These are phyloP conservation scores for Polydrusus tereticollis DNA, from an alignment of 2,888 invertebrate genomes.

Conservation along the genomic window DNA sequence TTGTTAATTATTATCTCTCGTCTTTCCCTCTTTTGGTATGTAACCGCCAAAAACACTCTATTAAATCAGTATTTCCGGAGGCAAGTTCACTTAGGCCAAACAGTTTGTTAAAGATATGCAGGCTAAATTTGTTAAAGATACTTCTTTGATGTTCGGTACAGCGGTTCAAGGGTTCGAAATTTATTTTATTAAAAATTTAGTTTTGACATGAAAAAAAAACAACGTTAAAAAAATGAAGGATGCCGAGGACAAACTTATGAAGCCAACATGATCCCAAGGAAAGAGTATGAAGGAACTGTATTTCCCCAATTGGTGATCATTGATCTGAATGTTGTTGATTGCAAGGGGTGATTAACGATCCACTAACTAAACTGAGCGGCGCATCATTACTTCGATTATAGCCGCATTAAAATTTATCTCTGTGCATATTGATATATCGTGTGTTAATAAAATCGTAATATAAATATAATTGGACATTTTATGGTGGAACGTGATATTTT, in stretches of 20 bases:
- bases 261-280: too few species aligned
- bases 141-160: background rate
- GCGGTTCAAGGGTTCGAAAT: background rate
- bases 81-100: slow-evolving; percentile 13
- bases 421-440: background rate
- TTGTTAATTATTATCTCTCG: background rate
- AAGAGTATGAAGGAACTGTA: too few species aligned
- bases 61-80: slow-evolving; percentile 11
- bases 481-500: background rate
- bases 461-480: slow-evolving; percentile 13
- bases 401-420: background rate
- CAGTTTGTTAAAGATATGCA: background rate
- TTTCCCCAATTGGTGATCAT: too few species aligned
- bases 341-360: too few species aligned
- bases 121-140: background rate
- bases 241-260: too few species aligned
- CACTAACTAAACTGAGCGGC: background rate
- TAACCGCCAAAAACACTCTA: slow-evolving; percentile 2
- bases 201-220: too few species aligned
- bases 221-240: too few species aligned
- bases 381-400: background rate
- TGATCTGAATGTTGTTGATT: too few species aligned
- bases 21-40: background rate
- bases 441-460: background rate
- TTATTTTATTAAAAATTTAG: too few species aligned